Evolutionary conservation across 2,888 invertebrate genomes (phyloP), one percentile per base, ranked within the genome.

Genomic region (Sialis fuliginosa): DNA sequence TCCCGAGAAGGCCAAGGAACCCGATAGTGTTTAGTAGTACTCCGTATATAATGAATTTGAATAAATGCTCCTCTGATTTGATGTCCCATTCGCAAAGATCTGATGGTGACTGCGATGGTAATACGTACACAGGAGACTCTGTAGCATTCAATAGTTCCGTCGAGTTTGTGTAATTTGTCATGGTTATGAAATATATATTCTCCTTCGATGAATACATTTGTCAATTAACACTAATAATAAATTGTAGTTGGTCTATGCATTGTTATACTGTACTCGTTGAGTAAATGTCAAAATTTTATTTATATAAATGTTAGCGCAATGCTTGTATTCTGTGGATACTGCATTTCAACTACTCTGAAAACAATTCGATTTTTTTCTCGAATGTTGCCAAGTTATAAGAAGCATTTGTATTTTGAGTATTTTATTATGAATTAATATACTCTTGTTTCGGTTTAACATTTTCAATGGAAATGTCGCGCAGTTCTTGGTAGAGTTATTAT

Each of bases 1-100:
- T 95, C 52, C 93, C 95, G 41, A 90, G 72, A 51, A 93, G 77
- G 6, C 93, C 95, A 57, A 83, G 79, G 31, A 84, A 65, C 49
- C 86, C 87, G 56, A 92, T 77, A 43, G 77, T 64, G 64, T 88
- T 89, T 48, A 90, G 71, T 54, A 89, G 68, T 53, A 91, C 71
- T 49, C 89, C 90, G 64, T 84, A 83, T 52, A 84, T 75, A 63
- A 88, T 73, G 68, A 90, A 89, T 58, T 84, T 80, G 60, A 81
- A 77, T 57, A 81, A 68, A 53, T 72, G 72, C 58, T 71, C 71
- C 51, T 60, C 31, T 8, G 35, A 42, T 12, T 47, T 39, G 7
- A 9, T 22, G 10, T 40, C 10, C 3, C 12, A 7, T 4, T 31
- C 32, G 33, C 45, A 45, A 10, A 32, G 10, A 43, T 43, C 32